Conservation (phyloP, 2,113 vertebrate genomes). For the Calypte anna region DNA sequence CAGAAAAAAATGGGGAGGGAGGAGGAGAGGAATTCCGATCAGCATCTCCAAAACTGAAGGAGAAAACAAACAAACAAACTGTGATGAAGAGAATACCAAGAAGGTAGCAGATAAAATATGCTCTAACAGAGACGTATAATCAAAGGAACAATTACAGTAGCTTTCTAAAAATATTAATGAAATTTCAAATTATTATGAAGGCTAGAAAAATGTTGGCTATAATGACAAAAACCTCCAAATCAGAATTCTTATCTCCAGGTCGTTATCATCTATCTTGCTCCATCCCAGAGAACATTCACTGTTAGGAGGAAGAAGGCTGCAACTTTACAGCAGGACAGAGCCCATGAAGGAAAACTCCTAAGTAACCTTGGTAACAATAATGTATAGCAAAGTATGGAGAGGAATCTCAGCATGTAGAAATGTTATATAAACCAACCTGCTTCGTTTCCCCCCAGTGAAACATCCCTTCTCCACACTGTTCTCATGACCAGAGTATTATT, state of each 20-base stretch:
- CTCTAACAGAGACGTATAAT: neutral
- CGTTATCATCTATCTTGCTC: neutral
- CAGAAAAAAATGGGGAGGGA: constrained; percentile 94
- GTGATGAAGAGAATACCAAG: neutral
- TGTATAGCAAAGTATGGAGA: neutral
- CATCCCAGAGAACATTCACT: neutral
- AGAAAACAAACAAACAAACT: neutral
- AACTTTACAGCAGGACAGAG: neutral
- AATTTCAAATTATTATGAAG: neutral
- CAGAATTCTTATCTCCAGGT: neutral
- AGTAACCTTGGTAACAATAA: neutral
- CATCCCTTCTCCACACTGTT: neutral
- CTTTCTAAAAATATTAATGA: neutral
- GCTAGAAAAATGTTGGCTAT: neutral
- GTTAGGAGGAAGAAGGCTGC: neutral
- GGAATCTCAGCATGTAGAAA: neutral
- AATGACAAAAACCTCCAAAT: neutral
- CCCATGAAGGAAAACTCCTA: neutral
- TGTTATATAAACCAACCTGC: neutral
- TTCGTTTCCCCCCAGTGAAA: neutral
- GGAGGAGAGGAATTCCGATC: constrained; percentile 87
- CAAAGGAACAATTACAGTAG: neutral
- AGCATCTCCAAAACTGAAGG: constrained; percentile 83
- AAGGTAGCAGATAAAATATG: neutral
- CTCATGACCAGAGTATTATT: neutral